Percentiles rank a stretch among this genome's conserved stretches.
These are phyloP conservation scores for Pogonomyrmex californicus DNA, from an alignment of 1,140 invertebrate species.

Conservation along the genomic window DNA sequence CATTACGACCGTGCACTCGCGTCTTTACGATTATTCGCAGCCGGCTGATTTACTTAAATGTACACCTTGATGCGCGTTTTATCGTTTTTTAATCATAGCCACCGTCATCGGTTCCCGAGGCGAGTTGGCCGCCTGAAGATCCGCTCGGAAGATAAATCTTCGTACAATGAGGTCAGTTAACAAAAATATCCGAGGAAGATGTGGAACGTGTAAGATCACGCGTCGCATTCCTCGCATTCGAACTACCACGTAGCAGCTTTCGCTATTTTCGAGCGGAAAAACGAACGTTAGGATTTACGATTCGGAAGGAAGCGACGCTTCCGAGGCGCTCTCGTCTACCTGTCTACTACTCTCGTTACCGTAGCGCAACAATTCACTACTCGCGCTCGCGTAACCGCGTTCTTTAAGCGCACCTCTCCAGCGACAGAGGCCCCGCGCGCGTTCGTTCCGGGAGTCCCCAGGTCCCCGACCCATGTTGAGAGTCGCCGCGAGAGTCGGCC, in stretches of 20 bases:
- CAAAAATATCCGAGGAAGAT: not conserved
- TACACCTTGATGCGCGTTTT: not conserved
- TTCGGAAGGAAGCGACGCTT: conserved; percentile 12
- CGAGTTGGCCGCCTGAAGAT: not conserved
- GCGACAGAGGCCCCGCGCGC: conserved; percentile 20
- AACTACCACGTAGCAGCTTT: not conserved
- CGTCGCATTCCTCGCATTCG: not conserved
- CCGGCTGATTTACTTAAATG: conserved; percentile 3
- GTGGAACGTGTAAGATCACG: not conserved
- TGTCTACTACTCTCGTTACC: conserved; percentile 22
- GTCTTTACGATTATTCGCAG: conserved; percentile 7
- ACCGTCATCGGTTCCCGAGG: not conserved
- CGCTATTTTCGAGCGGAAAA: too few relatives aligned
- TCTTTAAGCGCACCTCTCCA: conserved; percentile 12
- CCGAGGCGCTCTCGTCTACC: conserved; percentile 1
- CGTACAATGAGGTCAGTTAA: not conserved
- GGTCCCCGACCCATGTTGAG: conserved; percentile 58
- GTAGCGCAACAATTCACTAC: conserved; percentile 9
- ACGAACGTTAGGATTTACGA: conserved; percentile 11
- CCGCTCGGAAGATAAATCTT: not conserved
- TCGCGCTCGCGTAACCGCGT: conserved; percentile 55
- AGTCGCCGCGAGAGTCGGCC: conserved; percentile 34
- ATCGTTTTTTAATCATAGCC: not conserved
- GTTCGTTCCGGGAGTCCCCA: conserved; percentile 58
- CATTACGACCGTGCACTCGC: not conserved